These are phyloP conservation scores for Biston betularia DNA, from an alignment of 2,888 invertebrate species.

Conservation along the genomic window DNA sequence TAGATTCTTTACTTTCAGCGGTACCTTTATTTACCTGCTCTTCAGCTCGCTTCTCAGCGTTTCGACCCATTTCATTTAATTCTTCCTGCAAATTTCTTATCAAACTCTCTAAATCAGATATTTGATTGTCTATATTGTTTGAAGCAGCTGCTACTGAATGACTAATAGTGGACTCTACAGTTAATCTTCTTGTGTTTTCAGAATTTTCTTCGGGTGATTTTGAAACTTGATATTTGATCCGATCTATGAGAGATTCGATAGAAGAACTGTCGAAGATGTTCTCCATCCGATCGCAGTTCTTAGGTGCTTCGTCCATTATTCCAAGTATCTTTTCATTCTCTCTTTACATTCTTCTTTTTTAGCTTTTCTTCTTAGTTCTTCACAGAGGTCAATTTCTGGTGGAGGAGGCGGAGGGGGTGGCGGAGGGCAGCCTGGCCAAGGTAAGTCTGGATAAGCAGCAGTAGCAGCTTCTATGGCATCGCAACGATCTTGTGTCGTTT, in stretches of 20 bases:
- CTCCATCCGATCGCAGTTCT: conserved; percentile 20
- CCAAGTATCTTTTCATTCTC: conserved; percentile 61
- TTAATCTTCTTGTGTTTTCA: conserved; percentile 47
- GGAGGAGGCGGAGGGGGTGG: conserved; percentile 59
- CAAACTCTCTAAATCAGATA: conserved; percentile 60
- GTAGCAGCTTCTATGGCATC: conserved; percentile 50
- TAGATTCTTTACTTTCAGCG: conserved; percentile 4
- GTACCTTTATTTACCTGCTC: background rate
- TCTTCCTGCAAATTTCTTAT: conserved; percentile 65
- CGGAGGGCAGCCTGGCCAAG: conserved; percentile 59
- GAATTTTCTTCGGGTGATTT: conserved; percentile 46
- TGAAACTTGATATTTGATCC: conserved; percentile 45
- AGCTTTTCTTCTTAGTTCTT: conserved; percentile 51
- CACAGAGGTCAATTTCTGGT: conserved; percentile 60
- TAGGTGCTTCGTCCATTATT: conserved; percentile 42
- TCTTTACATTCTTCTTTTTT: conserved; percentile 56
- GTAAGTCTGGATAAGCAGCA: conserved; percentile 50
- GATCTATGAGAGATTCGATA: conserved; percentile 51
- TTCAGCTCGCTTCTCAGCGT: conserved; percentile 37
- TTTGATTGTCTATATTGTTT: conserved; percentile 60
- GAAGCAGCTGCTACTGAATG: conserved; percentile 29
- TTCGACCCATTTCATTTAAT: conserved; percentile 57
- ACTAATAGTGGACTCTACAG: conserved; percentile 45
- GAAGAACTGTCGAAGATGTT: conserved; percentile 37
- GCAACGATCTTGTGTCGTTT: conserved; percentile 59